phyloP scores from a whole-genome alignment of 2,888 invertebrate genomes.

The Mimachlamys varia region DNA sequence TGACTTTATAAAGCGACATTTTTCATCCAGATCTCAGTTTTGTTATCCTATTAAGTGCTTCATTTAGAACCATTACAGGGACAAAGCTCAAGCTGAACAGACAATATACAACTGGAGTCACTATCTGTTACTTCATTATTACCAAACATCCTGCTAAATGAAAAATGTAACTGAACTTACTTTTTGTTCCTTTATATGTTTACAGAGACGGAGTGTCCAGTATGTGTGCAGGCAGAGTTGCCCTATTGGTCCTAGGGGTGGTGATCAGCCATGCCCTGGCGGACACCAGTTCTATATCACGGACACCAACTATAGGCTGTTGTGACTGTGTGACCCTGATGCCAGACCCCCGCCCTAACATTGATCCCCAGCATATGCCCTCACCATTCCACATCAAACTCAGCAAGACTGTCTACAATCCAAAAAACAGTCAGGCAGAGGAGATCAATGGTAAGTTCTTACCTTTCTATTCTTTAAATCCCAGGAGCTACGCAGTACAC shows the following conservation, averaged over 20 bases:
- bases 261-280: not conserved
- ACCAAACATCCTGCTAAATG: too few relatives aligned
- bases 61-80: too few relatives aligned
- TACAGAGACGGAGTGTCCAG: not conserved
- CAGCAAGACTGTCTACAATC: conserved; percentile 50
- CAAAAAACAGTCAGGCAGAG: conserved; percentile 44
- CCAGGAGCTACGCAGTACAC: too few relatives aligned
- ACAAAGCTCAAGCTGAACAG: too few relatives aligned
- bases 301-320: conserved; percentile 39
- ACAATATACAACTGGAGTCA: too few relatives aligned
- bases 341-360: conserved; percentile 36
- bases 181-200: not conserved
- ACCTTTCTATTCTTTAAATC: too few relatives aligned
- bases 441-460: conserved; percentile 56
- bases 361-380: conserved; percentile 66
- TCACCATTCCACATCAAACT: conserved; percentile 70
- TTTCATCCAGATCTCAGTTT: too few relatives aligned
- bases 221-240: conserved; percentile 2
- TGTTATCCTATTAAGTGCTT: too few relatives aligned
- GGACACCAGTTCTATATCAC: conserved; percentile 13
- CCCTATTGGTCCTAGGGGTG: not conserved
- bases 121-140: too few relatives aligned
- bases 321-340: conserved; percentile 44
- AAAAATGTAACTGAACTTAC: not conserved
- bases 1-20: too few relatives aligned